Percentiles rank a stretch among this genome's conserved stretches.
Conservation (phyloP, 2,888 invertebrate genomes). For the Ectropis crepuscularia region DNA sequence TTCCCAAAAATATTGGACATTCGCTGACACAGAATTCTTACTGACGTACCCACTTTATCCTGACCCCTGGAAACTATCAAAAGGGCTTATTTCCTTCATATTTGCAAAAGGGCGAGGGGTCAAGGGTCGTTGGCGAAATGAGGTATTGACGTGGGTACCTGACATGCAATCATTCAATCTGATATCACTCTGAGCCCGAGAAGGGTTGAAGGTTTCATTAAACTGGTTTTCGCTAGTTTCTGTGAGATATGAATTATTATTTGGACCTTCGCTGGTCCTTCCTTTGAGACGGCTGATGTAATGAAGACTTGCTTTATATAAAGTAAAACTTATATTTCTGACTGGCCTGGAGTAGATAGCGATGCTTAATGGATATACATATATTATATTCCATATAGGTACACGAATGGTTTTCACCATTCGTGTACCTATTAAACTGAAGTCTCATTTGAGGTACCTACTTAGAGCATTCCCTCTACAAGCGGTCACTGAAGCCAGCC, state of each 20-base stretch:
- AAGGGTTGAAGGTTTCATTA: slow-evolving; percentile 19
- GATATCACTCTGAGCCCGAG: slow-evolving; percentile 22
- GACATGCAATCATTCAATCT: slow-evolving; percentile 42
- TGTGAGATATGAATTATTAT: slow-evolving; percentile 1
- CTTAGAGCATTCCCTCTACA: no score
- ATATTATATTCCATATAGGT: no score
- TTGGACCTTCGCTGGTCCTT: not conserved
- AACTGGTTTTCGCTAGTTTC: slow-evolving; percentile 18
- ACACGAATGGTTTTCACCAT: no score
- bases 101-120: slow-evolving; percentile 28
- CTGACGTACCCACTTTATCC: slow-evolving; percentile 29
- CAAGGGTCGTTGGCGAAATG: slow-evolving; percentile 33
- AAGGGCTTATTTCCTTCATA: not conserved
- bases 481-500: no score
- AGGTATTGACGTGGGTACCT: slow-evolving; percentile 44
- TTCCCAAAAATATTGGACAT: slow-evolving; percentile 39
- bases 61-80: slow-evolving; percentile 30
- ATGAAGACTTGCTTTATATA: no score
- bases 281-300: no score
- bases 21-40: slow-evolving; percentile 39
- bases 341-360: no score
- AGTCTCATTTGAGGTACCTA: no score
- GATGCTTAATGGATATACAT: no score
- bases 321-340: no score
- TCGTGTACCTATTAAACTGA: no score